A percentile compares a stretch with the other conserved stretches of the same genome.
phyloP scores from a whole-genome alignment of 1,140 invertebrate genomes.

The Melitaea cinxia region DNA sequence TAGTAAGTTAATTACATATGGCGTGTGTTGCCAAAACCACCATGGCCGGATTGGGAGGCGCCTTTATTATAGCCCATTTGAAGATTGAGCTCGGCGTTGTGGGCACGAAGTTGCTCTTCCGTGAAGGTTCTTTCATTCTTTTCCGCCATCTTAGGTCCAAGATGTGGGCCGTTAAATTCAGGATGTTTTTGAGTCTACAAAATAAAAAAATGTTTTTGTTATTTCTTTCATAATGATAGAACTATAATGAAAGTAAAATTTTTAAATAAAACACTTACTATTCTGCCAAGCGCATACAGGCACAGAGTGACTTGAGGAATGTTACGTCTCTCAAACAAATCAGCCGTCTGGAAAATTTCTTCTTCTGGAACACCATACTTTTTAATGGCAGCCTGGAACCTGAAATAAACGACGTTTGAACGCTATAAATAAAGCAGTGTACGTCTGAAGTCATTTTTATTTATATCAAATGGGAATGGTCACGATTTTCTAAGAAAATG shows the following conservation, averaged over 20 bases:
- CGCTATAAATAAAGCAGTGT: slow-evolving; percentile 13
- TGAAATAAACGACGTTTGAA: slow-evolving; percentile 55
- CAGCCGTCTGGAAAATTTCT: slow-evolving; percentile 99
- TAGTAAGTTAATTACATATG: slow-evolving; percentile 87
- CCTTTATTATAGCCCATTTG: slow-evolving; percentile 99
- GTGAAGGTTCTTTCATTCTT: slow-evolving; percentile 96
- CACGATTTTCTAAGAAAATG: too few species aligned
- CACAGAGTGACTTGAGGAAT: slow-evolving; percentile 97
- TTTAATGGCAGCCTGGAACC: slow-evolving; percentile 96
- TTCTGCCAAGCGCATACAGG: slow-evolving; percentile 92
- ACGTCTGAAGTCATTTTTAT: background rate
- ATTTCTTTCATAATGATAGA: too few species aligned
- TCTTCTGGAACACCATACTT: slow-evolving; percentile 97
- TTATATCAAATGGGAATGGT: background rate
- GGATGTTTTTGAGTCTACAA: slow-evolving; percentile 95
- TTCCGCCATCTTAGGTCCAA: slow-evolving; percentile 97
- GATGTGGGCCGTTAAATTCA: slow-evolving; percentile 93
- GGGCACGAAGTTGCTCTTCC: slow-evolving; percentile 95
- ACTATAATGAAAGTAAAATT: slow-evolving; percentile 11
- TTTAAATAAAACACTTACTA: slow-evolving; percentile 86
- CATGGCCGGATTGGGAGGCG: slow-evolving; percentile 92
- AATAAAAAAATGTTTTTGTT: background rate
- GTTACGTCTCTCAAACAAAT: slow-evolving; percentile 97
- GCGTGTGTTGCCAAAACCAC: slow-evolving; percentile 96
- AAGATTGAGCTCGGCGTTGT: slow-evolving; percentile 94